These are phyloP conservation scores for Hyperoplus immaculatus DNA, from an alignment of 2,797 vertebrate species.

Conservation along the genomic window DNA sequence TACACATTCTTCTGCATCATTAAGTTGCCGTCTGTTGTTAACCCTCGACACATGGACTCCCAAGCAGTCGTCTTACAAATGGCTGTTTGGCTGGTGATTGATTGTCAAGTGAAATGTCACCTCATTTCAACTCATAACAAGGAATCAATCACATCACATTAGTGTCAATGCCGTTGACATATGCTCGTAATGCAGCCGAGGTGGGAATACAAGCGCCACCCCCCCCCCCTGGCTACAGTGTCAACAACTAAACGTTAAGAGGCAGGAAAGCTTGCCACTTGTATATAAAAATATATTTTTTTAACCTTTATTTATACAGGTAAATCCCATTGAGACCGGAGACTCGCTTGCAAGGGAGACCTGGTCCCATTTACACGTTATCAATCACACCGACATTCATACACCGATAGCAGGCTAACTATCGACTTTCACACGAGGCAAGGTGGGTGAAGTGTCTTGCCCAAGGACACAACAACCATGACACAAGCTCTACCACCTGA, in stretches of 20 bases:
- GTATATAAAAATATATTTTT: too few species aligned
- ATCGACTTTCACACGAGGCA: too few species aligned
- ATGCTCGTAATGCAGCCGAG: conserved; percentile 22
- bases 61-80: conserved; percentile 44
- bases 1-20: conserved; percentile 36
- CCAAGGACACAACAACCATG: too few species aligned
- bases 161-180: conserved; percentile 60
- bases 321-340: too few species aligned
- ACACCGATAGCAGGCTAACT: too few species aligned
- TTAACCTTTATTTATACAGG: too few species aligned
- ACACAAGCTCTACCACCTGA: too few species aligned
- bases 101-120: conserved; percentile 73
- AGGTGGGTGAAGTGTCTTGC: too few species aligned
- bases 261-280: conserved; percentile 21
- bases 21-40: conserved; percentile 51
- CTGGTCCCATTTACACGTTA: too few species aligned
- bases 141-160: conserved; percentile 64
- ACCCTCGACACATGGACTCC: conserved; percentile 33
- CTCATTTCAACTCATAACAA: conserved; percentile 69
- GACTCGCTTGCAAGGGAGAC: too few species aligned
- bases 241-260: conserved; percentile 23
- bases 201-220: conserved; percentile 35
- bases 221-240: conserved; percentile 13
- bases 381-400: too few species aligned
- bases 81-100: conserved; percentile 66